Base-by-base conservation (phyloP, 2,797 vertebrate genomes). In the Nyctalus aviator region DNA sequence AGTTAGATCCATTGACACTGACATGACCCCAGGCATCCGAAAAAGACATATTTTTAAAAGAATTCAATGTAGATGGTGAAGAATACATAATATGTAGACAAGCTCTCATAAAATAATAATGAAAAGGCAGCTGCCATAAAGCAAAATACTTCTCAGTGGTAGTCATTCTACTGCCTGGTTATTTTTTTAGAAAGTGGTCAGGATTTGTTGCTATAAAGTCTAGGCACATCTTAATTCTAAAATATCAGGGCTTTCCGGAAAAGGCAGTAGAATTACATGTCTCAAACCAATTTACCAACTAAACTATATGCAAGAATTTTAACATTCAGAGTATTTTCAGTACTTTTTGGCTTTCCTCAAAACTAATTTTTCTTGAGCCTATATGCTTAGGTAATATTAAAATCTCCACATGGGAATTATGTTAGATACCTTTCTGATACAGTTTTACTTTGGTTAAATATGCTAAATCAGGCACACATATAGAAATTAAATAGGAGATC, bases 391-490 rank as follows among this genome's bases (percentile, higher is more conserved):
- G 75, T 64, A 46, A 55, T 66, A 73, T 83, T 92, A 75, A 94
- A 91, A 69, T 82, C 87, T 55, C 35, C 14, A 84, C 57, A 44
- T 84, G 41, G 85, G 53, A 92, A 93, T 87, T 37, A 53, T 37
- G n/a, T 89, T 79, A 90, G 50, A 64, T 95, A 88, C 48, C 64
- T 94, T 84, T 87, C 78, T 79, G 46, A 59, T 25, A 53, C 44
- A 90, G 71, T 95, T 96, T 94, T 94, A 53, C 94, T 96, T 94
- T 95, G 73, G 93, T 90, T 90, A 94, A 94, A 90, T 85, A 90
- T 93, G 73, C 84, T 87, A 96, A 84, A 93, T 88, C 83, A 76
- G 86, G 35, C 57, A 88, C 37, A 71, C 53, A 93, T 91, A 96
- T 96, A 87, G 76, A 91, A 95, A 71, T 94, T 75, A 94, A 94